A percentile compares a stretch with the other conserved stretches of the same genome.
Evolutionary conservation across 2,797 vertebrate species (phyloP).

Genomic region (Glyptemys insculpta): DNA sequence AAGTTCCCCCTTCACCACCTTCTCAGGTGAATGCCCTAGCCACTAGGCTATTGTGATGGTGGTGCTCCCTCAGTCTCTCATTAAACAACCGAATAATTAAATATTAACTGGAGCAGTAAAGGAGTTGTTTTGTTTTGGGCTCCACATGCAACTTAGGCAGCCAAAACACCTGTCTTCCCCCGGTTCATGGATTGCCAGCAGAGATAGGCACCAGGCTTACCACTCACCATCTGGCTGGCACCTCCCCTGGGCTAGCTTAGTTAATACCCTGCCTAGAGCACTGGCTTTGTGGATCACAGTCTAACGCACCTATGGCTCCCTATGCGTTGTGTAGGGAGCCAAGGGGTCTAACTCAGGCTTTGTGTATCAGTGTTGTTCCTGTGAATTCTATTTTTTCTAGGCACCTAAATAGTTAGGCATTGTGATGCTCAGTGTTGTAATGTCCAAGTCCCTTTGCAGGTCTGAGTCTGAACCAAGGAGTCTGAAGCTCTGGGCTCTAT

Average conservation of each 20-base stretch:
- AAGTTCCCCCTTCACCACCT: neutral
- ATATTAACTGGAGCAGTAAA: neutral
- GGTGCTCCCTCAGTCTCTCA: neutral
- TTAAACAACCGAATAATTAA: neutral
- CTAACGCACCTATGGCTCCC: neutral
- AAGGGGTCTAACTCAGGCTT: neutral
- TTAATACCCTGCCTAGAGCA: neutral
- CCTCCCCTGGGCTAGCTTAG: neutral
- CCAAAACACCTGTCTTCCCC: neutral
- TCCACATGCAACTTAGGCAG: neutral
- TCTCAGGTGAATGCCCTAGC: neutral
- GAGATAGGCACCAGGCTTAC: neutral
- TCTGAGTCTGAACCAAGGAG: neutral
- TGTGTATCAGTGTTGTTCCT: neutral
- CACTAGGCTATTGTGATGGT: neutral
- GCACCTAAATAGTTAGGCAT: neutral
- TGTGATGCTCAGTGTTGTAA: neutral
- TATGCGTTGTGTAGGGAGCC: neutral
- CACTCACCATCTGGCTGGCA: neutral
- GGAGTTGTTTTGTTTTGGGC: neutral
- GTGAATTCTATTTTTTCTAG: neutral
- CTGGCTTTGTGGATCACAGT: neutral
- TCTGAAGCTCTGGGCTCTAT: neutral
- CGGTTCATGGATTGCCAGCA: neutral
- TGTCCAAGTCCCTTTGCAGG: neutral